Base-by-base conservation (phyloP, 2,888 invertebrate species). In the Drosophila austrosaltans region DNA sequence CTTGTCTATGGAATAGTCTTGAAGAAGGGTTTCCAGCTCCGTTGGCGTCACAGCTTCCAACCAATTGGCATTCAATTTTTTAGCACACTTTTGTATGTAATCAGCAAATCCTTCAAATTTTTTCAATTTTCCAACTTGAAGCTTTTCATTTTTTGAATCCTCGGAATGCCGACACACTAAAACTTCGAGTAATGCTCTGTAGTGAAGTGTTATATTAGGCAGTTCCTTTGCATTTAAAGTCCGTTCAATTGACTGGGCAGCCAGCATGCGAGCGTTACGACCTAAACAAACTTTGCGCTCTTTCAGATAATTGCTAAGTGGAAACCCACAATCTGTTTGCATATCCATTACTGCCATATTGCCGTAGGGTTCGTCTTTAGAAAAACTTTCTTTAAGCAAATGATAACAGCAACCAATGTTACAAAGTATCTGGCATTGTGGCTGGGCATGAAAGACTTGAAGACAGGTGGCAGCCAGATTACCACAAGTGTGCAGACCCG, bases 371-470 rank as follows among this genome's bases (percentile, higher is more conserved):
- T 91, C 90, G 48, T 88, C 81, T 0, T 69, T 53, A 0, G 92
- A 91, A 79, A 92, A 93, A 73, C 93, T 91, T 84, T 96, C 96
- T 1, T 93, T 94, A 22, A 98, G 92, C 1, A 96, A 93, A 92
- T 98, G 97, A 92, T 98, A 98, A 90, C 98, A 98, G 90, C 98
- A 98, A 0, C 97, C 97, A 42, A 98, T 96, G 89, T 96, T 96
- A 84, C 96, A 95, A 0, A 98, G 90, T 0, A 94, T 93, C 68
- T 93, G 93, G 0, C 95, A 93, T 30, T 93, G 89, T 0, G 92
- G 66, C 69, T 94, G 94, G 0, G 92, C 82, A 3, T 93, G 89
- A 90, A 97, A 98, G 12, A 96, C 93, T 72, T 94, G 94, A 1
- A 98, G 92, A 48, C 95, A 95, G 10, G 95, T 94, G 1, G 96